A percentile compares a stretch with the other conserved stretches of the same genome.
These are phyloP conservation scores for Paragorgia papillata DNA, from an alignment of 92 coral and sea anemone species.

Conservation along the genomic window DNA sequence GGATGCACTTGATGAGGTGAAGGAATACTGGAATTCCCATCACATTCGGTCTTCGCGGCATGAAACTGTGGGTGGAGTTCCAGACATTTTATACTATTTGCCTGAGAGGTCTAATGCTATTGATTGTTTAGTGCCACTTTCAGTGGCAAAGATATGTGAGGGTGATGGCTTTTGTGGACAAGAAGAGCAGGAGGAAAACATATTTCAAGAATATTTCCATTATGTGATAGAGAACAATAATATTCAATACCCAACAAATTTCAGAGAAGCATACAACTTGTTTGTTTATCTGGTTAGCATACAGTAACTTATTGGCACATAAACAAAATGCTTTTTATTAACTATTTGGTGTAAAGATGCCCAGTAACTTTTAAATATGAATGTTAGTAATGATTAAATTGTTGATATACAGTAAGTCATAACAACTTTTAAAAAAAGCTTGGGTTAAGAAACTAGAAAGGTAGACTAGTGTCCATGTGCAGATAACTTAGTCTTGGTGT, in stretches of 20 bases:
- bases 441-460: no score
- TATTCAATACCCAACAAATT: constrained; percentile 17
- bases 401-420: no score
- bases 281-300: not conserved
- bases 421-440: no score
- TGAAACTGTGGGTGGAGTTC: constrained; percentile 43
- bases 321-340: no score
- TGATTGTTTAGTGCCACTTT: constrained; percentile 34
- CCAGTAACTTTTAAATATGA: no score
- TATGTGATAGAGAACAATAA: constrained; percentile 2
- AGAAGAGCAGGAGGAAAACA: constrained; percentile 1
- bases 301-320: not conserved
- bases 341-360: no score
- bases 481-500: no score
- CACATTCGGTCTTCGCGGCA: constrained; percentile 29
- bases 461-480: no score
- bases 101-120: constrained; percentile 34
- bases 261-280: constrained; percentile 8
- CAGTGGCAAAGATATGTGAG: constrained; percentile 28
- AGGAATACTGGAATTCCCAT: constrained; percentile 41
- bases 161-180: constrained; percentile 12
- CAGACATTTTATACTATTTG: constrained; percentile 35
- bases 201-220: no score
- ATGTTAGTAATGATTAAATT: no score
- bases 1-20: constrained; percentile 31